Evolutionary conservation across 2,888 invertebrate genomes (phyloP), one percentile per base, ranked within the genome.

Genomic region (Gymnosoma rotundatum): DNA sequence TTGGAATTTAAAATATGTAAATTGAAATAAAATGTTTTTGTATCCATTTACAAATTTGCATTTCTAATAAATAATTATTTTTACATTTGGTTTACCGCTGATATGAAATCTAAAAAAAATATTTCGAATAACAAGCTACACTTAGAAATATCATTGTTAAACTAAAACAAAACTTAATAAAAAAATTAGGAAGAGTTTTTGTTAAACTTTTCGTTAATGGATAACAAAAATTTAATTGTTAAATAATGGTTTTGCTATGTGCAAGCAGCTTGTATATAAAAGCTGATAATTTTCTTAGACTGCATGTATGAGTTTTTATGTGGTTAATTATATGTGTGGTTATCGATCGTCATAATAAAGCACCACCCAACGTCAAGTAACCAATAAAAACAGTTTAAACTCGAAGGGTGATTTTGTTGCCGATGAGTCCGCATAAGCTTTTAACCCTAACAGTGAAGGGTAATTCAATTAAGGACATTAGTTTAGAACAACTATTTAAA

Each of bases 381-480:
- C 89, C 89, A 89, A 89, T 89, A 89, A 89, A 89, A 89, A 89
- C 89, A 89, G 87, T 89, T 89, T 88, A 89, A 85, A 87, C 87
- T 83, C 85, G 88, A 88, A 89, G 89, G 89, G 89, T 89, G 89
- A 88, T 88, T 89, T 87, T 87, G 88, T 86, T 88, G 87, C 87
- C 86, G 87, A 83, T 88, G 88, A 87, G 86, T 87, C 87, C 88
- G 87, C 87, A 87, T 88, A 86, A 88, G 88, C 88, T 88, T 88
- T 79, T 87, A 84, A 86, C 86, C 87, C 86, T 83, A 83, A 86
- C 87, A 80, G 72, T 76, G 83, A 70, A 86, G 85, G 83, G 87
- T 88, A 88, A 88, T 87, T 88, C 81, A 88, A 88, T 88, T 88
- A 88, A 83, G 83, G 86, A 81, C 66, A 81, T 61, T 69, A 66